A percentile compares a stretch with the other conserved stretches of the same genome.
Evolutionary conservation across 2,113 vertebrate genomes (phyloP).

Genomic region (Malurus melanocephalus): DNA sequence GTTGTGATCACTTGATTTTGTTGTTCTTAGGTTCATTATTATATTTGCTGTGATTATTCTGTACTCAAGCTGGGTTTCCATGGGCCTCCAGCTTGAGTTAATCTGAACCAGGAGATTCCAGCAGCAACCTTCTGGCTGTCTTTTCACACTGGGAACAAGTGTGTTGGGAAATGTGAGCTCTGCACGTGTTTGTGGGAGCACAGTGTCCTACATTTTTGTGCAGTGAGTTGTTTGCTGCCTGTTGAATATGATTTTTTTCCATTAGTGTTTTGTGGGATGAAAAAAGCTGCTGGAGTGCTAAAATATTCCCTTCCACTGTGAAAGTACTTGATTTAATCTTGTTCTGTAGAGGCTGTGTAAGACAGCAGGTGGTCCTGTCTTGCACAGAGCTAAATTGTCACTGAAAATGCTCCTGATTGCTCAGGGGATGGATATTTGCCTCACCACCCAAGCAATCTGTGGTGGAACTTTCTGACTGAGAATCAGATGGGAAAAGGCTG

Average conservation of each 20-base stretch:
- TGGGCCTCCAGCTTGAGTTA: background rate
- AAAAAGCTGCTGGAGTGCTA: background rate
- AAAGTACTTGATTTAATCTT: background rate
- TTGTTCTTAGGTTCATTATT: background rate
- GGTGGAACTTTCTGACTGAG: background rate
- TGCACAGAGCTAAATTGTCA: background rate
- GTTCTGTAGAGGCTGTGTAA: background rate
- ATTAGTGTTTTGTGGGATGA: background rate
- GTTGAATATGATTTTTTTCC: background rate
- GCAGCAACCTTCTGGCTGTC: background rate
- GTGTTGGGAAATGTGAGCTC: background rate
- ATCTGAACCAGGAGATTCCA: background rate
- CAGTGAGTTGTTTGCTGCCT: background rate
- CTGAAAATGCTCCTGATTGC: background rate
- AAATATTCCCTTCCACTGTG: background rate
- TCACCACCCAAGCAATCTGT: background rate
- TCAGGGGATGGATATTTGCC: background rate
- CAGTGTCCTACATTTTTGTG: background rate
- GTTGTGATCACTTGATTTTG: background rate
- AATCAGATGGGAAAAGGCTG: background rate
- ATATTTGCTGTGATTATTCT: background rate
- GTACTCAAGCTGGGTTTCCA: rapidly evolving
- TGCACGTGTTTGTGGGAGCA: background rate
- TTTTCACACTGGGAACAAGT: background rate
- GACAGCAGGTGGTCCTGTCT: background rate